A percentile compares a stretch with the other conserved stretches of the same genome.
phyloP scores from a whole-genome alignment of 2,797 vertebrate genomes.

The Pantherophis alleghaniensis region DNA sequence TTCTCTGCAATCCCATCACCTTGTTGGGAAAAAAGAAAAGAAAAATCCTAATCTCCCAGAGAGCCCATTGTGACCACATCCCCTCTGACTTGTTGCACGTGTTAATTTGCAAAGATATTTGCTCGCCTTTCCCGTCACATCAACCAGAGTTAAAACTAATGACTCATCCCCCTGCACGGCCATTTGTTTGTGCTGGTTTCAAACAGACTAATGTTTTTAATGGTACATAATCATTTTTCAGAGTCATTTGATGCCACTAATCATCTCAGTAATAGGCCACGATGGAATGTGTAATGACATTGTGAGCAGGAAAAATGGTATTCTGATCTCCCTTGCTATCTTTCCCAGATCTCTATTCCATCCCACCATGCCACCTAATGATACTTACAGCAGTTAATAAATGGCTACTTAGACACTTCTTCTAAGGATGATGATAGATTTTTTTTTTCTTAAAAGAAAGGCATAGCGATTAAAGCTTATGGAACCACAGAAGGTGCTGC shows the following conservation, averaged over 20 bases:
- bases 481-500: background rate
- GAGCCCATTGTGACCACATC: background rate
- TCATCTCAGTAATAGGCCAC: constrained; percentile 65
- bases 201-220: constrained; percentile 76
- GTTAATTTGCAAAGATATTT: constrained; percentile 27
- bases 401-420: constrained; percentile 43
- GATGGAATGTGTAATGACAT: constrained; percentile 65
- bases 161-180: constrained; percentile 63
- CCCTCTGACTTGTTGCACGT: constrained; percentile 12
- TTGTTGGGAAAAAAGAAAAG: background rate
- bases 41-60: background rate
- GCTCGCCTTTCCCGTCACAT: constrained; percentile 28
- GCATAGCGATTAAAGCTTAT: background rate
- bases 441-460: constrained; percentile 2
- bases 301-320: constrained; percentile 66
- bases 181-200: constrained; percentile 72
- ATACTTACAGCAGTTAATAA: constrained; percentile 62
- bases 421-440: constrained; percentile 26
- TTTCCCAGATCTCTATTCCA: constrained; percentile 62
- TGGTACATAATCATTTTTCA: constrained; percentile 78
- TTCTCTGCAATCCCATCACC: too few species aligned
- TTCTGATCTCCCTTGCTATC: constrained; percentile 47
- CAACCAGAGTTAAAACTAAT: constrained; percentile 52
- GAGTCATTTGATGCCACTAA: constrained; percentile 77
- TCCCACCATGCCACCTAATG: constrained; percentile 58